Evolutionary conservation across 2,797 vertebrate species (phyloP).

Genomic region (Esox lucius): DNA sequence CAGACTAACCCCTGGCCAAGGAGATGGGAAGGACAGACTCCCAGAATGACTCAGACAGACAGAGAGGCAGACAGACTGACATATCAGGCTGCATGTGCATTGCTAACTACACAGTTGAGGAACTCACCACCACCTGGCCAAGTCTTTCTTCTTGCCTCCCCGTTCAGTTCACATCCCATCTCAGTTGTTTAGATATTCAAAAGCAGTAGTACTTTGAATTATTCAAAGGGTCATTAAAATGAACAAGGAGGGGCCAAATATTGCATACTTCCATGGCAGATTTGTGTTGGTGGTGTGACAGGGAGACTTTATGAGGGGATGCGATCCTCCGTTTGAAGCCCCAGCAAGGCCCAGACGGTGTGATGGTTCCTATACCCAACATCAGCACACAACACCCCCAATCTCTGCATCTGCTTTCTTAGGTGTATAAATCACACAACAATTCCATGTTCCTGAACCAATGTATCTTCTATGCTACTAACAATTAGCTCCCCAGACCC

Average conservation of each 20-base stretch:
- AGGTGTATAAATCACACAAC: constrained; percentile 71
- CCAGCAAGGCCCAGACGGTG: constrained; percentile 49
- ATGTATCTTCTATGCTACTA: constrained; percentile 65
- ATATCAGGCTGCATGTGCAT: background rate
- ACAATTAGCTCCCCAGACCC: constrained; percentile 71
- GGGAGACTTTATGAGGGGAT: background rate
- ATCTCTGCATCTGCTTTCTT: constrained; percentile 57
- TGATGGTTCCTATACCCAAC: constrained; percentile 58
- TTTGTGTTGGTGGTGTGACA: constrained; percentile 30
- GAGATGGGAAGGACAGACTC: too few species aligned
- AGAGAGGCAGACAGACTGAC: background rate
- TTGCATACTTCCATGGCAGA: constrained; percentile 52
- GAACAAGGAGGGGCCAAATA: constrained; percentile 40
- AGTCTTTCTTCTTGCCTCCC: constrained; percentile 6
- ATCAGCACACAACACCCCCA: constrained; percentile 58
- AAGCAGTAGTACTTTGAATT: constrained; percentile 32
- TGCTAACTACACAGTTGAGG: constrained; percentile 16
- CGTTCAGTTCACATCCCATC: background rate
- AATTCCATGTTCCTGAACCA: constrained; percentile 66
- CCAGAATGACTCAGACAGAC: background rate
- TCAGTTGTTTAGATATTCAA: constrained; percentile 26
- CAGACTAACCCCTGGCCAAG: too few species aligned
- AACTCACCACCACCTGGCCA: constrained; percentile 10
- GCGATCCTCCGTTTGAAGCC: constrained; percentile 50
- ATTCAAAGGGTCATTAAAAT: constrained; percentile 43